Conservation (phyloP, 2,888 invertebrate species). For the Tipula unca region DNA sequence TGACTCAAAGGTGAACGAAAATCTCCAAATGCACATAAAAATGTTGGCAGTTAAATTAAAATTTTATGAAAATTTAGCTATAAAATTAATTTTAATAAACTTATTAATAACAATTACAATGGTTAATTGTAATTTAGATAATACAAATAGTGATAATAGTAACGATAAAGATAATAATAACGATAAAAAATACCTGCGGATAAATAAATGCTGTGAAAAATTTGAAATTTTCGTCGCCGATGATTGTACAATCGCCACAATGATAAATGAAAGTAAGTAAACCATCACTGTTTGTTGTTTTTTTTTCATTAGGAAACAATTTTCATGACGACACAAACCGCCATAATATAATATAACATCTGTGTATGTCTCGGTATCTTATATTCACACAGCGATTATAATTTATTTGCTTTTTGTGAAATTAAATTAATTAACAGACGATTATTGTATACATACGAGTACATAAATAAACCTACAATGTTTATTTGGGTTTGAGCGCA, state of each 20-base stretch:
- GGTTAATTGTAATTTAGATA: neutral
- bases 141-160: neutral
- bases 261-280: slow-evolving; percentile 50
- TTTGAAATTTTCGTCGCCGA: slow-evolving; percentile 61
- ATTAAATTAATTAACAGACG: neutral
- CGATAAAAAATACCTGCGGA: slow-evolving; percentile 31
- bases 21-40: neutral
- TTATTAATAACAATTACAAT: neutral
- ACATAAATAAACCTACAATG: neutral
- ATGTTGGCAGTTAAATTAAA: neutral
- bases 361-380: neutral
- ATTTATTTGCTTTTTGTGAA: neutral
- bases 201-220: slow-evolving; percentile 73
- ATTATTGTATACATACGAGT: neutral
- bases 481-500: neutral
- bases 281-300: neutral
- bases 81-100: neutral
- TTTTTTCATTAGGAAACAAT: neutral
- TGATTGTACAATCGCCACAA: slow-evolving; percentile 53
- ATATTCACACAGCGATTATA: neutral
- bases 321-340: neutral
- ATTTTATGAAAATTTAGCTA: neutral
- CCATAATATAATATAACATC: neutral
- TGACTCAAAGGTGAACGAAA: neutral
- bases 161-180: neutral